These are phyloP conservation scores for Cygnus atratus DNA, from an alignment of 2,113 vertebrate genomes.

Conservation along the genomic window DNA sequence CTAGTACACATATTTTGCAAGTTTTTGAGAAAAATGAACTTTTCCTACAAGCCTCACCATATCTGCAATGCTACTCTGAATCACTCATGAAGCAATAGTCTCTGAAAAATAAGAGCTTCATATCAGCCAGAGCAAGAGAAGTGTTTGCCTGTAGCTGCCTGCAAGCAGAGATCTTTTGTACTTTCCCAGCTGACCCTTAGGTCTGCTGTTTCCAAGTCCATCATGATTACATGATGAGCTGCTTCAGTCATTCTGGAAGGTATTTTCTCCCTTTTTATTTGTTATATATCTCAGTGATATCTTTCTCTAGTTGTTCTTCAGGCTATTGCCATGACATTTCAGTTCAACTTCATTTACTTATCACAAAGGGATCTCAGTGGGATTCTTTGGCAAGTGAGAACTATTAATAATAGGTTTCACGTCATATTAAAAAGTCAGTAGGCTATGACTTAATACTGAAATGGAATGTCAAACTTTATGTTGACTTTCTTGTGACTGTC, in stretches of 20 bases:
- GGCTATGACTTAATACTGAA: background rate
- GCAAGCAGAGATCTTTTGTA: background rate
- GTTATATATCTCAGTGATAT: background rate
- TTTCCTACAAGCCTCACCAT: background rate
- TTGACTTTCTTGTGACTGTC: background rate
- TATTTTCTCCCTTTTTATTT: background rate
- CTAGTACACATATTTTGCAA: background rate
- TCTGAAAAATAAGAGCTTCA: background rate
- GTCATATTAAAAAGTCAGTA: background rate
- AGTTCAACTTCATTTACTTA: background rate
- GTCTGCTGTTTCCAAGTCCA: background rate
- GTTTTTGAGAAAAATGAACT: background rate
- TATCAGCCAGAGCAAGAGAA: background rate
- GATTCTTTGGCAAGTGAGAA: background rate
- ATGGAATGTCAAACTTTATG: background rate
- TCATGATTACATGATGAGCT: background rate
- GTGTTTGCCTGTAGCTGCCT: background rate
- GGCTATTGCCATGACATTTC: background rate
- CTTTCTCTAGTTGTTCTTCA: background rate
- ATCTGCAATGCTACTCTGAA: background rate
- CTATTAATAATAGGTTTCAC: background rate
- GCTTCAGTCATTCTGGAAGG: background rate
- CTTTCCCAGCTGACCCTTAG: background rate
- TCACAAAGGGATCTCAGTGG: background rate
- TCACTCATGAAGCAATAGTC: rapidly evolving